Conservation (phyloP, 2,888 invertebrate genomes). For the Neocrepidodera transversa region DNA sequence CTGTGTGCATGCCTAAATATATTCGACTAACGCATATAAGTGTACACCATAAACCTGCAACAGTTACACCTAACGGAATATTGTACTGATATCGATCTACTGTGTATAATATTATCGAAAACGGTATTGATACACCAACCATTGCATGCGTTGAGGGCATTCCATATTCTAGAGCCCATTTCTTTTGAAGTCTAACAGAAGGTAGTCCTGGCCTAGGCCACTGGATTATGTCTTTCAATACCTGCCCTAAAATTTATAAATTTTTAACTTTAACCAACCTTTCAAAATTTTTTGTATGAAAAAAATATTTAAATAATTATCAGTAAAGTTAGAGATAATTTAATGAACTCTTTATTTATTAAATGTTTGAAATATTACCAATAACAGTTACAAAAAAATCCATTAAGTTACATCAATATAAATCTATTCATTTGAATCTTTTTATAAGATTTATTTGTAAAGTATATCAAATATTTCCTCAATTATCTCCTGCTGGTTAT, state of each 20-base stretch:
- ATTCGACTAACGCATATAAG: slow-evolving; percentile 85
- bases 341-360: no score
- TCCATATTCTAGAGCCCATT: slow-evolving; percentile 92
- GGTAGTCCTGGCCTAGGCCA: slow-evolving; percentile 90
- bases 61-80: slow-evolving; percentile 64
- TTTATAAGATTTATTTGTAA: no score
- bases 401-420: no score
- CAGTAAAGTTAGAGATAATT: no score
- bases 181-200: slow-evolving; percentile 80
- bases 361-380: no score
- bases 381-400: no score
- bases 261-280: neutral
- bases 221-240: slow-evolving; percentile 84
- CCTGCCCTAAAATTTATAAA: slow-evolving; percentile 71
- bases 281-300: no score
- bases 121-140: slow-evolving; percentile 88
- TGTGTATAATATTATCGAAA: slow-evolving; percentile 82
- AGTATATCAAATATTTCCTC: no score
- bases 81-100: slow-evolving; percentile 81
- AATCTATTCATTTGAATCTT: no score
- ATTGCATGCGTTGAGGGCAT: slow-evolving; percentile 96
- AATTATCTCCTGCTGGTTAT: no score
- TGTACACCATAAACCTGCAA: slow-evolving; percentile 73
- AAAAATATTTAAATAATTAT: no score
- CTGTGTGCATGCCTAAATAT: slow-evolving; percentile 93